Base-by-base conservation (phyloP, 2,797 vertebrate species). In the Zenarchopterus dispar region DNA sequence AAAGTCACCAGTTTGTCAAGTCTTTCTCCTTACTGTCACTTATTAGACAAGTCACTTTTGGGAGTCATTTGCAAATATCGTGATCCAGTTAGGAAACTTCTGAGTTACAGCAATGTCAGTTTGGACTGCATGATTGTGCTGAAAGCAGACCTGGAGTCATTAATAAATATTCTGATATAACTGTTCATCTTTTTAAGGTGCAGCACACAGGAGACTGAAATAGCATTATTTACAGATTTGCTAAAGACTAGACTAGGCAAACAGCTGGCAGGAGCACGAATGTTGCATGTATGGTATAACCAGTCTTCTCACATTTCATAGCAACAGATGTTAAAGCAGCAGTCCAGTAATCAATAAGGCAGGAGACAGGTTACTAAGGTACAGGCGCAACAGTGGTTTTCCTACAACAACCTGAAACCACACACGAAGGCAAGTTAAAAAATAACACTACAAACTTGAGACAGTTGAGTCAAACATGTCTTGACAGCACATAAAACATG, bases 151-250 rank as follows among this genome's bases (percentile, higher is more conserved):
- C 42, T 67, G 48, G 23, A 46, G 33, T 39, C 21, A 53, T 16
- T 58, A 51, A 59, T 59, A 33, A 59, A 13, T 26, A 39, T 49
- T 59, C 1, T 53, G 42, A 16, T 26, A 47, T 59, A 39, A 24
- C 11, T 39, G 41, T 60, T 51, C 46, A 41, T 60, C 24, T 52
- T 47, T 59, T 47, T 18, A 22, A 47, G 9, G n/a, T 41, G 6
- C 24, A 46, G 43, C 16, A 8, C 24, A 19, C 17, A 66, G 15
- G 33, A 19, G 28, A 3, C 28, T 28, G 28, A 28, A 28, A 28
- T 28, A 3, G 28, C 28, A 28, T 28, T 5, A 18, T 49, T 36
- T 23, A 19, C 36, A 44, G 31, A 24, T 18, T 7, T 41, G 8
- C 4, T 15, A 13, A 26, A 41, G 6, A 16, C 6, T 2, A 41